Percentiles rank a stretch among this genome's conserved stretches.
phyloP scores from a whole-genome alignment of 2,888 invertebrate species.

The Drosophila prolongata region DNA sequence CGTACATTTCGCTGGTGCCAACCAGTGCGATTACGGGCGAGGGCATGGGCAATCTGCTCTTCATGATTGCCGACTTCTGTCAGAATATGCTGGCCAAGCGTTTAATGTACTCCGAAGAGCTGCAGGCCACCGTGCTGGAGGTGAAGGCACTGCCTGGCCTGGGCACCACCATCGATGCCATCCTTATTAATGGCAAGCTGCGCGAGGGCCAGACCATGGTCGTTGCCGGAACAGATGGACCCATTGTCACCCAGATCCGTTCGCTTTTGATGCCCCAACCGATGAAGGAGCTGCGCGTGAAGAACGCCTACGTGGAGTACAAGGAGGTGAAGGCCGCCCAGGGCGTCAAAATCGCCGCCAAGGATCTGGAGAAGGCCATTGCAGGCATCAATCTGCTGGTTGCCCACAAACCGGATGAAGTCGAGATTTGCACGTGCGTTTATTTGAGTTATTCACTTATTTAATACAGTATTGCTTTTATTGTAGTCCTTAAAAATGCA shows the following conservation, averaged over 20 bases:
- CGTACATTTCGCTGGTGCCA: constrained; percentile 97
- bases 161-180: constrained; percentile 99
- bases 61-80: constrained; percentile 95
- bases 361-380: constrained; percentile 98
- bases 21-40: constrained; percentile 99
- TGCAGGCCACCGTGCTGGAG: constrained; percentile 94
- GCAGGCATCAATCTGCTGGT: constrained; percentile 97
- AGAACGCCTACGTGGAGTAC: constrained; percentile 97
- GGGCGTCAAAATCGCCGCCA: constrained; percentile 99
- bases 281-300: constrained; percentile 97
- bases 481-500: too few species aligned
- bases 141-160: constrained; percentile 98
- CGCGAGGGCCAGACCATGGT: constrained; percentile 97
- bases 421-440: constrained; percentile 91
- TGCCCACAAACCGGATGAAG: constrained; percentile 96
- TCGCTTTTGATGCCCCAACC: constrained; percentile 99
- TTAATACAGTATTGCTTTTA: too few species aligned
- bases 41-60: constrained; percentile 98
- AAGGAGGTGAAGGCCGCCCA: constrained; percentile 98
- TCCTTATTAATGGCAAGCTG: constrained; percentile 98
- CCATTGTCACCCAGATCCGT: constrained; percentile 98
- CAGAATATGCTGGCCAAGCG: constrained; percentile 95
- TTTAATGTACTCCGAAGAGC: constrained; percentile 95
- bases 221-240: constrained; percentile 98
- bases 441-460: not conserved